These are phyloP conservation scores for Axea sp. DNA, from an alignment of 2,888 invertebrate species.

Conservation along the genomic window DNA sequence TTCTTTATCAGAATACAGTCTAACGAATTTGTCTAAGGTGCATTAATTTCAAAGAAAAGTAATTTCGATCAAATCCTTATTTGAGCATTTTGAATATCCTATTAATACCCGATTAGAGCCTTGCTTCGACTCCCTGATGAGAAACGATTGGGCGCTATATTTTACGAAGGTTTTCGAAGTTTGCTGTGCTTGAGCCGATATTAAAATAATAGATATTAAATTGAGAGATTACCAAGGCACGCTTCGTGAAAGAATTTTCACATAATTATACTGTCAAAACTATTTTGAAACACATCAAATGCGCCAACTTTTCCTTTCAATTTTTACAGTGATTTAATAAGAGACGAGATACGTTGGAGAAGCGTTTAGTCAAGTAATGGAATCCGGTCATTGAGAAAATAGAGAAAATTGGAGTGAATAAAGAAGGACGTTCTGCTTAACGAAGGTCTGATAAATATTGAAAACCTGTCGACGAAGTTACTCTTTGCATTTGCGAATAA, in stretches of 20 bases:
- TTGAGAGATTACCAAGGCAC: not conserved
- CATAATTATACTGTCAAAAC: conserved; percentile 20
- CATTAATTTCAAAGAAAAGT: no score
- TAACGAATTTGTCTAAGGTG: no score
- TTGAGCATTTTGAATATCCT: no score
- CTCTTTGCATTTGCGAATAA: conserved; percentile 41
- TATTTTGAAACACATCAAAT: conserved; percentile 14
- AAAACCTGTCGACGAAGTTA: conserved; percentile 48
- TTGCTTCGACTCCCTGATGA: no score
- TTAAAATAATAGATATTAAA: conserved; percentile 20
- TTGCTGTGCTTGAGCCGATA: conserved; percentile 1
- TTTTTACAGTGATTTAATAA: conserved; percentile 16
- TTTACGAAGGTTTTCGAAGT: conserved; percentile 1
- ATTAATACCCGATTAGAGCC: no score
- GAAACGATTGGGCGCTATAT: no score
- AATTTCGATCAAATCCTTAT: no score
- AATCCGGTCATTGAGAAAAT: conserved; percentile 35
- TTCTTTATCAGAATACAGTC: no score
- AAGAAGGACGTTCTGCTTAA: conserved; percentile 33
- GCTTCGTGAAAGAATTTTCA: not conserved
- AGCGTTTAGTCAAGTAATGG: conserved; percentile 25
- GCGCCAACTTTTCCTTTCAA: conserved; percentile 2
- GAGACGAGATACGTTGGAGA: conserved; percentile 10
- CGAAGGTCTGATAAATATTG: conserved; percentile 53
- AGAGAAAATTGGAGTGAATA: conserved; percentile 34